Evolutionary conservation across 2,797 vertebrate species (phyloP).

Genomic region (Sebastolobus altivelis): DNA sequence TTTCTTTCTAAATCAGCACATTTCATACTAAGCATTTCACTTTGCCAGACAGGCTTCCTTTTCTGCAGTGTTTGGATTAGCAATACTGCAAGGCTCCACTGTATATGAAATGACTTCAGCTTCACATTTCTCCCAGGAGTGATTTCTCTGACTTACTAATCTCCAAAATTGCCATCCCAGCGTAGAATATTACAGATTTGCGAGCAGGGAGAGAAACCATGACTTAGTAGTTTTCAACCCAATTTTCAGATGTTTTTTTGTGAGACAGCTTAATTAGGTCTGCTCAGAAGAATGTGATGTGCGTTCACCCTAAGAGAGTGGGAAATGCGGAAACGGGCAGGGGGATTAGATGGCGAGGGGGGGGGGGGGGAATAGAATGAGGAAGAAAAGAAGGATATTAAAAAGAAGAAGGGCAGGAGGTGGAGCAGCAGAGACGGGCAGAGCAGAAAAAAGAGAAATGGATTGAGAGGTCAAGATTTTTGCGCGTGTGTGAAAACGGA

Average conservation of each 20-base stretch:
- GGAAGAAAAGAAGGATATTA: slow-evolving; percentile 30
- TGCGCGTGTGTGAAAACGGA: slow-evolving; percentile 5
- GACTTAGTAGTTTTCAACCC: slow-evolving; percentile 65
- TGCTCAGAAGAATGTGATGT: slow-evolving; percentile 66
- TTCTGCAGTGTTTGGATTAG: slow-evolving; percentile 60
- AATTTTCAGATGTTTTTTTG: slow-evolving; percentile 50
- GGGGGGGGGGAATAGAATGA: slow-evolving; percentile 28
- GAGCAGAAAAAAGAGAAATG: slow-evolving; percentile 20
- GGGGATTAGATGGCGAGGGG: slow-evolving; percentile 51
- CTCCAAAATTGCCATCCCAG: slow-evolving; percentile 57
- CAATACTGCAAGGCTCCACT: slow-evolving; percentile 36
- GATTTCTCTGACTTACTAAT: slow-evolving; percentile 65
- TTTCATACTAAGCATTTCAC: slow-evolving; percentile 34
- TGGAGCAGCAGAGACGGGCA: slow-evolving; percentile 4
- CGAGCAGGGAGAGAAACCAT: slow-evolving; percentile 44
- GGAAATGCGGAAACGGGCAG: slow-evolving; percentile 48
- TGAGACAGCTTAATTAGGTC: slow-evolving; percentile 69
- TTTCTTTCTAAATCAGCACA: slow-evolving; percentile 31
- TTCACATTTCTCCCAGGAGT: slow-evolving; percentile 62
- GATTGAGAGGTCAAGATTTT: slow-evolving; percentile 27
- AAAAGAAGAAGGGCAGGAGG: slow-evolving; percentile 31
- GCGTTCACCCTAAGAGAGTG: slow-evolving; percentile 47
- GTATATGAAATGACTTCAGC: slow-evolving; percentile 53
- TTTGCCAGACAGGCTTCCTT: slow-evolving; percentile 26
- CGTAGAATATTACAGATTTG: slow-evolving; percentile 59